These are phyloP conservation scores for Nothura maculosa DNA, from an alignment of 2,797 vertebrate species.

Conservation along the genomic window DNA sequence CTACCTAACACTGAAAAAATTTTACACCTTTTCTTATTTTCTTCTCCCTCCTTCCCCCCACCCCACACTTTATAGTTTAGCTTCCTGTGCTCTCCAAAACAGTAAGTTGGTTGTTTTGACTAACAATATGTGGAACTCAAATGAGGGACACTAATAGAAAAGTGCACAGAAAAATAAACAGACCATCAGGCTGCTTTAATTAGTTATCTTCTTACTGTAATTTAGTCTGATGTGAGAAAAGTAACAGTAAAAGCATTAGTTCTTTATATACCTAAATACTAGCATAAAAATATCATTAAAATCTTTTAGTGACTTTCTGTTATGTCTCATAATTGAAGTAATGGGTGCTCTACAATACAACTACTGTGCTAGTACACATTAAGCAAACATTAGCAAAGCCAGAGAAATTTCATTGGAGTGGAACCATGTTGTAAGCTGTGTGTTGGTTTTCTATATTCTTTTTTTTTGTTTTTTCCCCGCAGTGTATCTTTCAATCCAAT, in stretches of 20 bases:
- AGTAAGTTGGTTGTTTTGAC: background rate
- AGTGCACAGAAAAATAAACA: background rate
- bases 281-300: background rate
- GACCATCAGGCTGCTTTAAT: background rate
- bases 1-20: background rate
- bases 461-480: background rate
- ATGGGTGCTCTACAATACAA: background rate
- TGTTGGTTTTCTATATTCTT: too few species aligned
- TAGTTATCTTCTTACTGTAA: background rate
- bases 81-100: background rate
- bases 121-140: background rate
- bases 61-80: background rate
- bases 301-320: slow-evolving; percentile 16
- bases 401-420: slow-evolving; percentile 6
- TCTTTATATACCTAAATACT: background rate
- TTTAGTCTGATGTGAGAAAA: slow-evolving; percentile 1
- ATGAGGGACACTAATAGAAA: background rate
- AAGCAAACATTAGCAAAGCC: slow-evolving; percentile 42
- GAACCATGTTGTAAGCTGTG: background rate
- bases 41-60: background rate
- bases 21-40: background rate
- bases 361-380: slow-evolving; percentile 3
- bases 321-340: slow-evolving; percentile 20
- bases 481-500: background rate
- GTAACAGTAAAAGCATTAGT: background rate